Evolutionary conservation across 2,888 invertebrate genomes (phyloP).

Genomic region (Eupithecia tripunctaria): DNA sequence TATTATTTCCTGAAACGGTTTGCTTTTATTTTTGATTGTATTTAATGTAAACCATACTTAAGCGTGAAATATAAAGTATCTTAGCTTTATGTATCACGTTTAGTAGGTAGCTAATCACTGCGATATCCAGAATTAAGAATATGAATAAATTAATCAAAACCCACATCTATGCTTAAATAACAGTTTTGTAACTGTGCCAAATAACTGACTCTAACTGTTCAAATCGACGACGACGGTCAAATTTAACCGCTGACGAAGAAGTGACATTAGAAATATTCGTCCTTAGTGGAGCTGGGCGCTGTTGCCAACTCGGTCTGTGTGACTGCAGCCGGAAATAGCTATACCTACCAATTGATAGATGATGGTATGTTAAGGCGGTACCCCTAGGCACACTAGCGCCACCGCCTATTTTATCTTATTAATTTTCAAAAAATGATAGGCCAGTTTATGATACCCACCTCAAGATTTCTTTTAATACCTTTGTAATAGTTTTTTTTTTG

Average conservation of each 20-base stretch:
- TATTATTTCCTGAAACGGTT: too few relatives aligned
- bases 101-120: not conserved
- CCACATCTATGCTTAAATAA: not conserved
- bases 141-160: not conserved
- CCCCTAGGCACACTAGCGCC: too few relatives aligned
- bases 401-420: too few relatives aligned
- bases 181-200: slow-evolving; percentile 19
- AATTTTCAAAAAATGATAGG: too few relatives aligned
- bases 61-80: too few relatives aligned
- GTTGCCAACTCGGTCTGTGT: slow-evolving; percentile 75
- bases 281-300: slow-evolving; percentile 64
- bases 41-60: too few relatives aligned
- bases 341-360: slow-evolving; percentile 29
- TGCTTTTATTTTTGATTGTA: not conserved
- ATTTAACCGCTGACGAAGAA: slow-evolving; percentile 50
- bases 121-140: not conserved
- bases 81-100: not conserved
- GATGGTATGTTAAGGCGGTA: slow-evolving; percentile 18
- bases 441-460: too few relatives aligned
- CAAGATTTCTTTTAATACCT: too few relatives aligned
- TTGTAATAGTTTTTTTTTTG: too few relatives aligned
- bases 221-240: slow-evolving; percentile 33
- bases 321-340: slow-evolving; percentile 73
- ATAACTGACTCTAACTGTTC: slow-evolving; percentile 16
- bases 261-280: slow-evolving; percentile 67